These are phyloP conservation scores for Pseudobourletiella spinata DNA, from an alignment of 1,140 invertebrate genomes.

Conservation along the genomic window DNA sequence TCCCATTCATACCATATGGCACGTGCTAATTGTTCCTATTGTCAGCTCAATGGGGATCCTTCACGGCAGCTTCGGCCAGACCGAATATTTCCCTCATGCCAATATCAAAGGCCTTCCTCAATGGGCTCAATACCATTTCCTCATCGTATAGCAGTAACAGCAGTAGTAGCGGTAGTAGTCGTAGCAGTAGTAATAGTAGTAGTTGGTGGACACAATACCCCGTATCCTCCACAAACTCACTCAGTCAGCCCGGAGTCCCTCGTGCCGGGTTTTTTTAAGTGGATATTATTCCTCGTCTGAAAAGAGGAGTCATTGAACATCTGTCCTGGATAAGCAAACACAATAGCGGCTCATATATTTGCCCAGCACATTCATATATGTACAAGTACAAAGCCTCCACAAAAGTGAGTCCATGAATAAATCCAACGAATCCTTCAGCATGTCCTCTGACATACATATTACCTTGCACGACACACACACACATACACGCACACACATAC, in stretches of 20 bases:
- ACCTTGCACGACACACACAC: no score
- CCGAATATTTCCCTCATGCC: no score
- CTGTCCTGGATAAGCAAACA: constrained; percentile 23
- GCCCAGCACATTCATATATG: constrained; percentile 22
- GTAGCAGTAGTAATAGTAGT: no score
- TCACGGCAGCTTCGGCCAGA: not conserved
- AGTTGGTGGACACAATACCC: no score
- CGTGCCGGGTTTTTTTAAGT: constrained; percentile 15
- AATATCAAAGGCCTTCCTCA: no score
- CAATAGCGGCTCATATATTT: no score
- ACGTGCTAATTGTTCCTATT: constrained; percentile 35
- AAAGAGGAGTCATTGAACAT: constrained; percentile 22
- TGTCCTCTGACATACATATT: no score
- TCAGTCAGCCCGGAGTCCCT: not conserved
- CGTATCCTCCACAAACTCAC: not conserved
- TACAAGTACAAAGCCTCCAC: constrained; percentile 7
- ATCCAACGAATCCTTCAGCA: no score
- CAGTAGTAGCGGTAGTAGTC: no score
- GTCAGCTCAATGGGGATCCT: constrained; percentile 15
- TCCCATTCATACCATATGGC: constrained; percentile 33
- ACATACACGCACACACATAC: not conserved
- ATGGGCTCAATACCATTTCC: not conserved
- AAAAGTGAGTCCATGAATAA: no score
- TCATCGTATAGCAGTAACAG: no score
- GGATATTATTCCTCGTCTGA: constrained; percentile 8